These are phyloP conservation scores for Zootermopsis nevadensis DNA, from an alignment of 2,888 invertebrate species.

Conservation along the genomic window DNA sequence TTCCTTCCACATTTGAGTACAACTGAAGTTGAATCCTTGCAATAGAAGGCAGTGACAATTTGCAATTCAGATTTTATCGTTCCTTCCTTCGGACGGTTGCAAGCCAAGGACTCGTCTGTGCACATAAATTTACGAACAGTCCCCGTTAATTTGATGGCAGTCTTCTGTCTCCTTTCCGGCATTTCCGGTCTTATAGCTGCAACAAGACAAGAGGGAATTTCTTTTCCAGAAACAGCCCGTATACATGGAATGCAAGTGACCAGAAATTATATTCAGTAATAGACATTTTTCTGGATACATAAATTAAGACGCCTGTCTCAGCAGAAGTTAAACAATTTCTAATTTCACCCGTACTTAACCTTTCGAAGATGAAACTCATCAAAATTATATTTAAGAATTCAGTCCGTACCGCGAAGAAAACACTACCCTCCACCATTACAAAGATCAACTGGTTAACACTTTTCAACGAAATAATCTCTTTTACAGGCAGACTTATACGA, in stretches of 20 bases:
- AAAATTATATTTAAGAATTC: too few relatives aligned
- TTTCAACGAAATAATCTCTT: too few relatives aligned
- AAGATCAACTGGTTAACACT: too few relatives aligned
- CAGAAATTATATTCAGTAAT: too few relatives aligned
- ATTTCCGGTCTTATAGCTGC: not conserved
- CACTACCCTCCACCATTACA: too few relatives aligned
- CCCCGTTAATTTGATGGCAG: not conserved
- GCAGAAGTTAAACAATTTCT: too few relatives aligned
- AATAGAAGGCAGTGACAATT: not conserved
- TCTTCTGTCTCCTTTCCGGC: not conserved
- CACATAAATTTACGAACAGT: not conserved
- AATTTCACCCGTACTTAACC: too few relatives aligned
- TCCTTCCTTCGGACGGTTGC: not conserved
- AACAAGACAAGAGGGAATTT: not conserved
- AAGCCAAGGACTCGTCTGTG: not conserved
- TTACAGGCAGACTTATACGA: too few relatives aligned
- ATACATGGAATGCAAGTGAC: not conserved
- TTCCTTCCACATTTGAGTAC: not conserved
- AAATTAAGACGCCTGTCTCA: too few relatives aligned
- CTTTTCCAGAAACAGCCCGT: not conserved
- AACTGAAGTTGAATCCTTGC: not conserved
- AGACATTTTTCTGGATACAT: too few relatives aligned
- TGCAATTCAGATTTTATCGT: constrained; percentile 1
- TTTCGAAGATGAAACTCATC: too few relatives aligned
- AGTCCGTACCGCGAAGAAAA: too few relatives aligned